Percentiles rank a stretch among this genome's conserved stretches.
Evolutionary conservation across 2,797 vertebrate genomes (phyloP).

Genomic region (Amniataba percoides): DNA sequence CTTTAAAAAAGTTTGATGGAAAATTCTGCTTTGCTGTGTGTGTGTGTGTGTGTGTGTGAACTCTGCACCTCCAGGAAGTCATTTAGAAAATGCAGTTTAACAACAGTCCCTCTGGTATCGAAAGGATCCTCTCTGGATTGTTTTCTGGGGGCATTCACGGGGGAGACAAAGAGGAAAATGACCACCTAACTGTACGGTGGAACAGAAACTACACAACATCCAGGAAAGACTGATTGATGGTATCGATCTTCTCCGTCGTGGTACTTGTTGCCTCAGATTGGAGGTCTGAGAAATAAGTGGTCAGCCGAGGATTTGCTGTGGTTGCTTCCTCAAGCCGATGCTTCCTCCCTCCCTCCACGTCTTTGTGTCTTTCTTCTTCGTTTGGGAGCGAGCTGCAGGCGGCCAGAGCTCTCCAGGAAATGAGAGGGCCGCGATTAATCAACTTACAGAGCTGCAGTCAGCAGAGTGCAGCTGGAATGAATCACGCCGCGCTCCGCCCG

Average conservation of each 20-base stretch:
- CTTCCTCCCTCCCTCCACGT: neutral
- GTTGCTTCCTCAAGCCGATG: constrained; percentile 18
- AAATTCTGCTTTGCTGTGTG: neutral
- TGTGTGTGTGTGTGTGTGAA: neutral
- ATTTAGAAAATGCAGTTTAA: constrained; percentile 35
- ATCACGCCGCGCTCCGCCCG: neutral
- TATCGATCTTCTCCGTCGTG: constrained; percentile 41
- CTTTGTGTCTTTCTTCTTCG: neutral
- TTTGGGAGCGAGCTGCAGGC: neutral
- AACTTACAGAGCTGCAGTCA: constrained; percentile 26
- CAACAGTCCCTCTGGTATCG: constrained; percentile 39
- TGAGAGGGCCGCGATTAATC: constrained; percentile 38
- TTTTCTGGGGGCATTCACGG: constrained; percentile 22
- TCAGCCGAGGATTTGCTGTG: constrained; percentile 15
- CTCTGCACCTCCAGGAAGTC: constrained; percentile 36
- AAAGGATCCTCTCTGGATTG: constrained; percentile 25
- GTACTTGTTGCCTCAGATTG: constrained; percentile 6
- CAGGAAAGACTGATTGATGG: constrained; percentile 21
- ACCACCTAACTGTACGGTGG: neutral
- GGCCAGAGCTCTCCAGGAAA: constrained; percentile 50
- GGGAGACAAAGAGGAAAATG: constrained; percentile 5
- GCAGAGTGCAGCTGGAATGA: constrained; percentile 8
- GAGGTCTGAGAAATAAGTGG: constrained; percentile 13
- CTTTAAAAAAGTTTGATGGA: neutral
- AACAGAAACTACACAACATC: constrained; percentile 13